Evolutionary conservation across 2,888 invertebrate species (phyloP), one percentile per base, ranked within the genome.

Genomic region (Prenolepis imparis): DNA sequence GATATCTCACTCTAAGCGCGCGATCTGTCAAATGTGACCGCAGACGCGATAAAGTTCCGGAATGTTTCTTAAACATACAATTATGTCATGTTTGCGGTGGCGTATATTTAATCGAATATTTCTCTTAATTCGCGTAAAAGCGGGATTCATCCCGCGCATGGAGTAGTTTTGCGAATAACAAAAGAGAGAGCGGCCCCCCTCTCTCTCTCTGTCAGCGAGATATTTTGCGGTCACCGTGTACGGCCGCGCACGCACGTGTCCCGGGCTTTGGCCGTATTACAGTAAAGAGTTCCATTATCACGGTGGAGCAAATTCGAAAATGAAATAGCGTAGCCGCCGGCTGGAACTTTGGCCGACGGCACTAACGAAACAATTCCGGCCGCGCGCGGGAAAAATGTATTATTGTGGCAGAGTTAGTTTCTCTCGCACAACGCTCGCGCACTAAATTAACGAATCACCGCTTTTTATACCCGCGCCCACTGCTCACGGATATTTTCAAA

Each of bases 251-350:
- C 75, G 36, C 18, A 41, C 48, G 48, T 36, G 39, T 28, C 12
- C 1, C 52, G 41, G 32, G 24, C 44, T 80, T 80, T 73, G 21
- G 3, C 44, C 44, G 73, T 80, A 80, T 80, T 78, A 78, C 57
- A 18, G 78, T 78, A 80, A 80, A 80, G 78, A 80, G 78, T 80
- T 59, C 78, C 78, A 80, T 80, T 80, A 80, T 80, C 73, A 80
- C 59, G 78, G 72, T 59, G 78, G 73, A 72, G 36, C 78, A 80
- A 80, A 80, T 80, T 80, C 73, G 87, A 77, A 89, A 88, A 82
- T 87, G 87, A 84, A 89, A 88, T 89, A 87, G 81, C 88, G 84
- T 84, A 82, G 84, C 87, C 66, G 70, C 61, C 63, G 78, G 82
- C 78, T 52, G 81, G 78, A 87, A 88, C 78, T 80, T 80, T 73